Conservation (phyloP, 2,113 vertebrate genomes). For the Plestiodon gilberti region DNA sequence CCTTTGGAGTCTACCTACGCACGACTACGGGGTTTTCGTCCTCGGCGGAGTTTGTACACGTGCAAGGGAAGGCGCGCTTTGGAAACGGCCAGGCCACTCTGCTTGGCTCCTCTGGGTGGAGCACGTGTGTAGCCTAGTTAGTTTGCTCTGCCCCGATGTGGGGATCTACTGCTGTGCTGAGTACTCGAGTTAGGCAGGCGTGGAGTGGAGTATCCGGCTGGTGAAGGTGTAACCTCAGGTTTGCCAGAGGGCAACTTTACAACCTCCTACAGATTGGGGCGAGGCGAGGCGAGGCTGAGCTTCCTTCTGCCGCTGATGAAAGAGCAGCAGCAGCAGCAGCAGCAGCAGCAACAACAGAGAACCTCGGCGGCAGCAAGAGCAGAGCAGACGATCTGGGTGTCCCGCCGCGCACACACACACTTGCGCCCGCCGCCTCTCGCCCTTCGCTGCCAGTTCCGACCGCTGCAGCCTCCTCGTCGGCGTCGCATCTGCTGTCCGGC, state of each 20-base stretch:
- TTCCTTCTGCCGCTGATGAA: neutral
- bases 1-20: neutral
- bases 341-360: neutral
- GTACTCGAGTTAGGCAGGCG: neutral
- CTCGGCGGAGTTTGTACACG: neutral
- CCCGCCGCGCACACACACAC: neutral
- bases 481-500: neutral
- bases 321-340: neutral
- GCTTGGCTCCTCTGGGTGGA: neutral
- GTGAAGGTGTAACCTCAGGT: neutral
- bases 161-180: neutral
- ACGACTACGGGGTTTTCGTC: too few species aligned
- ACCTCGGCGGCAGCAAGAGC: too few species aligned
- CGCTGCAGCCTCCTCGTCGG: neutral
- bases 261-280: neutral
- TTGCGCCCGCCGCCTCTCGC: too few species aligned
- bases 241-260: neutral
- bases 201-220: neutral
- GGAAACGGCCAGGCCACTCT: neutral
- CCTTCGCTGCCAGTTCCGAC: neutral
- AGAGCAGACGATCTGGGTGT: too few species aligned
- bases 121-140: rapidly evolving
- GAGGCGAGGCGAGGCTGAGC: neutral
- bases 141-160: too few species aligned
- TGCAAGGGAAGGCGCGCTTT: neutral